Evolutionary conservation across 2,113 vertebrate genomes (phyloP).

Genomic region (Elanoides forficatus): DNA sequence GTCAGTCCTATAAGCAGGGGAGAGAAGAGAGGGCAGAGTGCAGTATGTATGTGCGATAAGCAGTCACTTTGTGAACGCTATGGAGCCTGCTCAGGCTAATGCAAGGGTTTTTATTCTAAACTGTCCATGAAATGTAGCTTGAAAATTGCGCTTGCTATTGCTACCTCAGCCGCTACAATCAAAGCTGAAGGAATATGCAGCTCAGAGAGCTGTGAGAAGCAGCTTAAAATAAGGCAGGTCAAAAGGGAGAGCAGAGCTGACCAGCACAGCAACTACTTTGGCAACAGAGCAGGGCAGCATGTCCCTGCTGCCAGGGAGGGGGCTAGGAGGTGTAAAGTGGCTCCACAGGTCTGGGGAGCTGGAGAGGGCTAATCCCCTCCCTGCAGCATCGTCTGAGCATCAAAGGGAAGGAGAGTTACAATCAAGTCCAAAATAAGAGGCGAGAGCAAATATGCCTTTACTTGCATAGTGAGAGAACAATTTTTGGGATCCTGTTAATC

Average conservation of each 20-base stretch:
- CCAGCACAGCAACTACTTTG: neutral
- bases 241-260: neutral
- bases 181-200: neutral
- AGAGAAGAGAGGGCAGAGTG: neutral
- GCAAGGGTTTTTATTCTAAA: neutral
- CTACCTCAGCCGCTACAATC: slow-evolving; percentile 32
- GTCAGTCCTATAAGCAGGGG: neutral
- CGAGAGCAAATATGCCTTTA: neutral
- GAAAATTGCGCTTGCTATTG: slow-evolving; percentile 24
- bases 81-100: neutral
- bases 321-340: neutral
- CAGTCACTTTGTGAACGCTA: neutral
- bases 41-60: neutral
- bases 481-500: neutral
- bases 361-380: neutral
- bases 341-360: neutral
- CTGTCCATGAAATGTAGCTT: neutral
- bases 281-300: neutral
- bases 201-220: neutral
- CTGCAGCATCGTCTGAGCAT: neutral
- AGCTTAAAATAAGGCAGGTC: neutral
- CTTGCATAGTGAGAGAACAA: neutral
- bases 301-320: neutral
- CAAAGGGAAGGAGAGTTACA: neutral
- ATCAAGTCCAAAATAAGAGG: neutral